phyloP scores from a whole-genome alignment of 1,140 invertebrate genomes.

The Drosophila busckii region DNA sequence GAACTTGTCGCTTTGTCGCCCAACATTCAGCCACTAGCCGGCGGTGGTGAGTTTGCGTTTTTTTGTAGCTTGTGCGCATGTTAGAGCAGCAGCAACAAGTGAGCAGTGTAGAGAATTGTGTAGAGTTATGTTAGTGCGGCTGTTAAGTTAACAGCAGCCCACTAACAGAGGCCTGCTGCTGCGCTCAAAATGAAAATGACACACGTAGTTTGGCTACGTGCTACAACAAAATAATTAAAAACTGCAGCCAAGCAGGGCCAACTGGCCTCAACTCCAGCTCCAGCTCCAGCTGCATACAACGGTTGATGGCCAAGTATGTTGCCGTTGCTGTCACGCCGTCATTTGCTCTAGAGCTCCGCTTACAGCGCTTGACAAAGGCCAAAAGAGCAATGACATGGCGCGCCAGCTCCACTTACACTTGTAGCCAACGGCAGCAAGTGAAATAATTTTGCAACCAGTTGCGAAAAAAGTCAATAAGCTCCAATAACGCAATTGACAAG shows the following conservation, averaged over 20 bases:
- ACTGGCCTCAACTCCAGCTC: no score
- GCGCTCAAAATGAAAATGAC: conserved; percentile 24
- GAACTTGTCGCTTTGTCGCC: conserved; percentile 65
- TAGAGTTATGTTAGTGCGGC: conserved; percentile 13
- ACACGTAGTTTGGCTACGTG: conserved; percentile 11
- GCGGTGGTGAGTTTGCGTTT: conserved; percentile 38
- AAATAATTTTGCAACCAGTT: conserved; percentile 65
- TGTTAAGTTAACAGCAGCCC: conserved; percentile 4
- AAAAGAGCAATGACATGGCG: no score
- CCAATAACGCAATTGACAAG: conserved; percentile 73
- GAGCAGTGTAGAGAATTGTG: conserved; percentile 34
- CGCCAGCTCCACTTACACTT: conserved; percentile 13
- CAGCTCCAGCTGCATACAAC: no score
- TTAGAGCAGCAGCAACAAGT: conserved; percentile 52
- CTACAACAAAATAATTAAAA: conserved; percentile 70
- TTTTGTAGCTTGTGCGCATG: conserved; percentile 44
- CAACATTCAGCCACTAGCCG: conserved; percentile 54
- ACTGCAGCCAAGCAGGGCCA: conserved; percentile 29
- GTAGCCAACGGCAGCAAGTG: conserved; percentile 50
- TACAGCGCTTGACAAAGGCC: no score
- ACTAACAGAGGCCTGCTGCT: background rate
- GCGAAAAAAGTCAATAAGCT: conserved; percentile 73
- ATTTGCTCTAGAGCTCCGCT: no score
- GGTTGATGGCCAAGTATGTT: no score
- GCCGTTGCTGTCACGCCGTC: no score